Evolutionary conservation across 2,113 vertebrate species (phyloP).

Genomic region (Zootoca vivipara): DNA sequence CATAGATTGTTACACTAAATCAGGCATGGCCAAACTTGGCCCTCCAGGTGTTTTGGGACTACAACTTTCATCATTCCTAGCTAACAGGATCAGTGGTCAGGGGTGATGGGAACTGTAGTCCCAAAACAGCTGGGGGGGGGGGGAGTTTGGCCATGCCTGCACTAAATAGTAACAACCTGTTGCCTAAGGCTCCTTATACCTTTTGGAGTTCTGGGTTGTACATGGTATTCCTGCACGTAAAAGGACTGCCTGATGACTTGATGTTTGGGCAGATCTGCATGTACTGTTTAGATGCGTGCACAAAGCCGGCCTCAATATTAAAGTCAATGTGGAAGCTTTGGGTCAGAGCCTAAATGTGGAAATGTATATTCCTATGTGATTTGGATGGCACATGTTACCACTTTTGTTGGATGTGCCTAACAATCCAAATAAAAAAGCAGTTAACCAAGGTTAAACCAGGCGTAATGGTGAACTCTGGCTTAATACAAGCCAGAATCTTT

Average conservation of each 20-base stretch:
- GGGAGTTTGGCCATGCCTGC: too few relatives aligned
- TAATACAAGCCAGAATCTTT: not conserved
- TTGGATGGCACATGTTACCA: not conserved
- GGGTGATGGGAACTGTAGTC: too few relatives aligned
- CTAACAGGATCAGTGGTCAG: too few relatives aligned
- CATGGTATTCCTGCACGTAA: not conserved
- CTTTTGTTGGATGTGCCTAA: not conserved
- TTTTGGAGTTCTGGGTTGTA: not conserved
- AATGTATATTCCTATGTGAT: not conserved
- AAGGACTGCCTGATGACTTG: not conserved
- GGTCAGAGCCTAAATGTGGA: not conserved
- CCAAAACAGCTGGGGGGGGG: too few relatives aligned
- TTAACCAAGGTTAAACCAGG: not conserved
- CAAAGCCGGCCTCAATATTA: not conserved
- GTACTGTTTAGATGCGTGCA: too few relatives aligned
- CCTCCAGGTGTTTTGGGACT: too few relatives aligned
- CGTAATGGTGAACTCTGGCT: not conserved
- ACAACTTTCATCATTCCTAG: too few relatives aligned
- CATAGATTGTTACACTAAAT: not conserved
- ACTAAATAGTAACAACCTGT: not conserved
- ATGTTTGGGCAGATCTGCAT: not conserved
- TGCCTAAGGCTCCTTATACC: not conserved
- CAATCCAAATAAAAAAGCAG: not conserved
- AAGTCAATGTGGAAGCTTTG: not conserved
- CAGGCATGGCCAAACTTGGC: too few relatives aligned